phyloP scores from a whole-genome alignment of 2,113 vertebrate species.

The Pomatorhinus ruficollis region DNA sequence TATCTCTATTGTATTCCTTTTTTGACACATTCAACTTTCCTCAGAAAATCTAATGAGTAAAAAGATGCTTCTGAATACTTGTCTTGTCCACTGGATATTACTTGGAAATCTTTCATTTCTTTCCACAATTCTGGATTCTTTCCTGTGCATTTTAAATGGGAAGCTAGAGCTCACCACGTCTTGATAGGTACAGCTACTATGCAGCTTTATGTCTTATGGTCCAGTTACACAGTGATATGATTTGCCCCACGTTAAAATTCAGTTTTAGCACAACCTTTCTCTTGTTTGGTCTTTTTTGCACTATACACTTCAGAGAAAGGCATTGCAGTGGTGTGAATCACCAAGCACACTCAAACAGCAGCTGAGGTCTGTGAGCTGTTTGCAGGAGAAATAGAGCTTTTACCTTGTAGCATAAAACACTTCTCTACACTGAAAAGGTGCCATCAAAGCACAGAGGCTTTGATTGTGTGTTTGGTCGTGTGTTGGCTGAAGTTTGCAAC shows the following conservation, averaged over 20 bases:
- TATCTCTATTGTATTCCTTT: neutral
- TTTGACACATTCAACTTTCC: neutral
- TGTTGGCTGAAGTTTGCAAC: neutral
- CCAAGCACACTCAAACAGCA: fast-evolving
- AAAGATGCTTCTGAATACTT: neutral
- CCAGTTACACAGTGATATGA: neutral
- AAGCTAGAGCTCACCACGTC: neutral
- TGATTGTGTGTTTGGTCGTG: no score
- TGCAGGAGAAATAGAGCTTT: neutral
- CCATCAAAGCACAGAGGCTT: neutral
- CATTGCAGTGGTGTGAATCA: fast-evolving
- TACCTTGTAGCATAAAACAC: neutral
- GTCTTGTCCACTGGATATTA: neutral
- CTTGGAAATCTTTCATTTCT: neutral
- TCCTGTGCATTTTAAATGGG: neutral
- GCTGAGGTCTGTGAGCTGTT: fast-evolving
- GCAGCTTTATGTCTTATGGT: neutral
- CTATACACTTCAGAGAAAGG: neutral
- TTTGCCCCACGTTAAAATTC: neutral
- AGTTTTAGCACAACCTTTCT: neutral
- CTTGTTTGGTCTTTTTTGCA: neutral
- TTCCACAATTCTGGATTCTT: neutral
- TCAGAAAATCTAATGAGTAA: neutral
- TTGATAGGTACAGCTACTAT: neutral
- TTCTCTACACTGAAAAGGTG: neutral